A percentile compares a stretch with the other conserved stretches of the same genome.
phyloP scores from a whole-genome alignment of 2,797 vertebrate species.

The Poecilia velifera region DNA sequence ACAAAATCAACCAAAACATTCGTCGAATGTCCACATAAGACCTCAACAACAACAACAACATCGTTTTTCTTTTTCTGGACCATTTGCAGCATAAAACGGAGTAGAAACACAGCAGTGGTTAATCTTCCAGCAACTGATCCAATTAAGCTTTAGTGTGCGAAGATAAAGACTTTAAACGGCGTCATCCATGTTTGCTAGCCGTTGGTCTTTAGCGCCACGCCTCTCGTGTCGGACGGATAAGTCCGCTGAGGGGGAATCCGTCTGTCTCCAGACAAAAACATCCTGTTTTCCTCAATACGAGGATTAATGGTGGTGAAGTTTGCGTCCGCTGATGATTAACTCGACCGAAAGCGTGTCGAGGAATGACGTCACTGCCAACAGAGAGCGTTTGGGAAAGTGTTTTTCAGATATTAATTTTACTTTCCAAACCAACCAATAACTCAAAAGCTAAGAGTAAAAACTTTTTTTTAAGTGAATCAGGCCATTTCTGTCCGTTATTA shows the following conservation, averaged over 20 bases:
- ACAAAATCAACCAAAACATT: constrained; percentile 20
- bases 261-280: not conserved
- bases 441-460: not conserved
- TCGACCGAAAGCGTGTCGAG: not conserved
- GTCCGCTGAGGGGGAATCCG: not conserved
- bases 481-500: not conserved
- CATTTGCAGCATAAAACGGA: constrained; percentile 51
- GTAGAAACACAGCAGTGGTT: constrained; percentile 59
- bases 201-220: not conserved
- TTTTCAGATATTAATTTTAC: not conserved
- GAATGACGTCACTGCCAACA: not conserved
- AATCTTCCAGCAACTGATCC: constrained; percentile 72
- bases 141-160: constrained; percentile 70
- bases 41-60: not conserved
- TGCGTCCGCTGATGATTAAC: not conserved
- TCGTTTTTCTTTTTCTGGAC: not conserved
- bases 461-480: not conserved
- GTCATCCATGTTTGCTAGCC: not conserved
- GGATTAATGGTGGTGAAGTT: too few relatives aligned
- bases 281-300: not conserved
- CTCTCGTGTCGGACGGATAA: not conserved
- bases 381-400: not conserved
- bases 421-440: not conserved
- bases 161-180: constrained; percentile 62
- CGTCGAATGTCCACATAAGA: not conserved